Evolutionary conservation across 2,888 invertebrate species (phyloP).

Genomic region (Eristalinus sepulchralis): DNA sequence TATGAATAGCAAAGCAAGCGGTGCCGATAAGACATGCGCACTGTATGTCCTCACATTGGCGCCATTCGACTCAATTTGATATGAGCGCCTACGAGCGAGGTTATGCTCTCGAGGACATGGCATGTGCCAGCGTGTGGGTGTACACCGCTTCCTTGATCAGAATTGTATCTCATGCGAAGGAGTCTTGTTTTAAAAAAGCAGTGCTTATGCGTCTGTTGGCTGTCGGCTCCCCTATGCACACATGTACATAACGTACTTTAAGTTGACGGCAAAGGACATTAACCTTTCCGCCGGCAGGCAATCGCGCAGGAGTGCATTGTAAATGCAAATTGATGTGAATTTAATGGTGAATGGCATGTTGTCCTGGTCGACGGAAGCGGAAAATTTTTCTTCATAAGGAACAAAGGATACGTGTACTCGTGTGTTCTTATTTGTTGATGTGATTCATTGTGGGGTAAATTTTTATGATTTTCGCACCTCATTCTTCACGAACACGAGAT

Average conservation of each 20-base stretch:
- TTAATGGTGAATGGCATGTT: slow-evolving; percentile 21
- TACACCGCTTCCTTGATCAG: not conserved
- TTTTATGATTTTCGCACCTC: not conserved
- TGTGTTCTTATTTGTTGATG: not conserved
- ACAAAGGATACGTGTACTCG: slow-evolving; percentile 27
- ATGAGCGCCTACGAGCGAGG: slow-evolving; percentile 6
- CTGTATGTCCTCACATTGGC: slow-evolving; percentile 23
- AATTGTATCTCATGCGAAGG: not conserved
- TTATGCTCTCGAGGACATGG: not conserved
- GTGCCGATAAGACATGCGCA: slow-evolving; percentile 36
- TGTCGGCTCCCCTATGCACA: not conserved
- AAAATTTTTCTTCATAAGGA: slow-evolving; percentile 1
- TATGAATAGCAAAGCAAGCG: not conserved
- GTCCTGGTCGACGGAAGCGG: slow-evolving; percentile 29
- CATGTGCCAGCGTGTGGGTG: not conserved
- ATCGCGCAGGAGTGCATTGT: slow-evolving; percentile 17
- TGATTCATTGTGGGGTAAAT: slow-evolving; percentile 7
- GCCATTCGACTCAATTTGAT: slow-evolving; percentile 10
- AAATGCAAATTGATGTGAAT: slow-evolving; percentile 56
- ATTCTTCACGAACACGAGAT: not conserved
- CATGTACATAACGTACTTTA: not conserved
- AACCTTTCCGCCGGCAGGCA: slow-evolving; percentile 23
- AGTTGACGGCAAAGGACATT: slow-evolving; percentile 33
- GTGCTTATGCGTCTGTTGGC: not conserved
- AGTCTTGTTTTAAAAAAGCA: not conserved